Evolutionary conservation across 2,888 invertebrate species (phyloP), one percentile per base, ranked within the genome.

Genomic region (Hanleya hanleyi): DNA sequence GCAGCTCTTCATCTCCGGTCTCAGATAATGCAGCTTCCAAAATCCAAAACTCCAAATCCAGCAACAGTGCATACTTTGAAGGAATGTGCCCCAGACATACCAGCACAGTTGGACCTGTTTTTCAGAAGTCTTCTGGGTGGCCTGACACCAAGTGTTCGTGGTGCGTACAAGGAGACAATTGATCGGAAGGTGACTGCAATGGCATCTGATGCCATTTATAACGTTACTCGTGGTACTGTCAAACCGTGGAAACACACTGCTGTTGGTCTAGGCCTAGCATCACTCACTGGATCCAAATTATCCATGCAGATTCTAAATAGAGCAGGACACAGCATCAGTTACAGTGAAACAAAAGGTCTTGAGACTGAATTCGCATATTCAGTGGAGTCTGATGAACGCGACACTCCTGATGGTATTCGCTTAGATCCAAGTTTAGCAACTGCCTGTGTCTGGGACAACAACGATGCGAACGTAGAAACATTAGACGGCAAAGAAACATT

Each of bases 121-220:
- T 69, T 61, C 61, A 32, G 38, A 62, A 61, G 7, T 9, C 69
- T 69, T 26, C 33, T 69, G 7, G n/a, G 61, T 69, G 69, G 69
- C 7, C 5, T 62, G 12, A 18, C 4, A 12, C 12, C 9, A 29
- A 7, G 15, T 26, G 9, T 22, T 15, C 7, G 57, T 7, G 6
- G 18, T 6, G 26, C 18, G 32, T n/a, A 69, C 37, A 65, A 61
- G 18, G 69, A 61, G 4, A 38, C 32, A 9, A 3, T 73, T 18
- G 69, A 73, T 18, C 35, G 62, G 18, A 70, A 66, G 62, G 73
- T 70, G 12, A 72, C 26, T 32, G 32, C 70, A 36, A 62, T 70
- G 70, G 70, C 73, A n/a, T 67, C 67, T 9, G 74, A 74, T 72
- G 74, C 69, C 4, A 61, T 72, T 62, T 74, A 57, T 61, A 74